phyloP scores from a whole-genome alignment of 2,113 vertebrate genomes.

The Cichladusa arquata region DNA sequence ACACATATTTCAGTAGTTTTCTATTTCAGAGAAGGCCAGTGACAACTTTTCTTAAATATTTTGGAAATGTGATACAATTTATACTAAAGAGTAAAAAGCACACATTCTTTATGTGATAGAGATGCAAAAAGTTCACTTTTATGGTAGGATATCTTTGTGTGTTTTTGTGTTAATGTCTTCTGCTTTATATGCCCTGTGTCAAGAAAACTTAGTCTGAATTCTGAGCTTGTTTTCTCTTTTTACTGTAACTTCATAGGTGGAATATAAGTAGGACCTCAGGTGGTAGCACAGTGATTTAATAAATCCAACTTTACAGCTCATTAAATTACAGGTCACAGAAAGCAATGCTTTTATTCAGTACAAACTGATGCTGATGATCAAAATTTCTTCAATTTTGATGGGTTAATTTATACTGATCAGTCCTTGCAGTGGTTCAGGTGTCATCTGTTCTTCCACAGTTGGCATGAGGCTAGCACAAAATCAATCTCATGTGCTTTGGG shows the following conservation, averaged over 20 bases:
- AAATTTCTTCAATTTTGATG: not conserved
- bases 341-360: not conserved
- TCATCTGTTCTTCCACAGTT: not conserved
- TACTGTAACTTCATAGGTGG: not conserved
- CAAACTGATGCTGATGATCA: not conserved
- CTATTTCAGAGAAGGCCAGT: not conserved
- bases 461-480: not conserved
- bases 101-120: not conserved
- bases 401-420: not conserved
- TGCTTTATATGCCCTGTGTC: not conserved
- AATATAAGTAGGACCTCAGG: not conserved
- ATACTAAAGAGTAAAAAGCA: not conserved
- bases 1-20: not conserved
- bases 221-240: not conserved
- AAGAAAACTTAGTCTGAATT: not conserved
- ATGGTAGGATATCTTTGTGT: not conserved
- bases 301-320: not conserved
- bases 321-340: not conserved
- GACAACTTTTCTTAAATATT: not conserved
- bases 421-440: not conserved
- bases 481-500: not conserved
- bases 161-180: not conserved
- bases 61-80: not conserved
- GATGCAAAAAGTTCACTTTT: not conserved
- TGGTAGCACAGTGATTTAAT: not conserved